These are phyloP conservation scores for Latrodectus hesperus DNA, from an alignment of 2,888 invertebrate species.

Conservation along the genomic window DNA sequence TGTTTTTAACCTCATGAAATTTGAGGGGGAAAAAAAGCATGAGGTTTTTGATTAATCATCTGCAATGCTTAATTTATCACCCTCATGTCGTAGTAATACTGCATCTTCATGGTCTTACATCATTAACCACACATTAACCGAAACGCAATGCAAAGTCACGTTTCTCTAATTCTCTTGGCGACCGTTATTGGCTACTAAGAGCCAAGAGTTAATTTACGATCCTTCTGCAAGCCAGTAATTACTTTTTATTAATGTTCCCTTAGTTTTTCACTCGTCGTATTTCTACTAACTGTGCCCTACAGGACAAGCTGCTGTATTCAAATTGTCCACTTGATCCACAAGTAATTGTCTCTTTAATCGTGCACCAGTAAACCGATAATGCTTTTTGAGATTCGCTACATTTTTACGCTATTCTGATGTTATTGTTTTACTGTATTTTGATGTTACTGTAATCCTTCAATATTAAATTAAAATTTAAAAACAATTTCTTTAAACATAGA, in stretches of 20 bases:
- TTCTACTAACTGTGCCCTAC: neutral
- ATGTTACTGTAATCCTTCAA: too few species aligned
- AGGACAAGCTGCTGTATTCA: neutral
- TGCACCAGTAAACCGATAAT: neutral
- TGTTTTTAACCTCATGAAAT: neutral
- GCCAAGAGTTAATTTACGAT: constrained; percentile 44
- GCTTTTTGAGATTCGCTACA: neutral
- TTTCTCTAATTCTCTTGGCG: constrained; percentile 11
- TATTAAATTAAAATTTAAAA: too few species aligned
- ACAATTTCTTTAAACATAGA: too few species aligned
- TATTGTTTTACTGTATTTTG: too few species aligned
- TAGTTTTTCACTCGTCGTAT: neutral
- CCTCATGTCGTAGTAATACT: constrained; percentile 16
- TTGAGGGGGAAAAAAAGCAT: neutral
- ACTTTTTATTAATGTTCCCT: constrained; percentile 45
- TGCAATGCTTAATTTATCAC: constrained; percentile 30
- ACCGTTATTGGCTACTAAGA: constrained; percentile 13
- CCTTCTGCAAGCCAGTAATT: constrained; percentile 28
- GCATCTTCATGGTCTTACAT: constrained; percentile 31
- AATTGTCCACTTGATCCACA: neutral
- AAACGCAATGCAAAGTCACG: constrained; percentile 38
- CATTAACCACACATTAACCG: constrained; percentile 41
- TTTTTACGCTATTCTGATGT: too few species aligned
- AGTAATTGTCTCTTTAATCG: neutral
- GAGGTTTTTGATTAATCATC: constrained; percentile 18